Evolutionary conservation across 2,888 invertebrate genomes (phyloP).

Genomic region (Elmis aenea): DNA sequence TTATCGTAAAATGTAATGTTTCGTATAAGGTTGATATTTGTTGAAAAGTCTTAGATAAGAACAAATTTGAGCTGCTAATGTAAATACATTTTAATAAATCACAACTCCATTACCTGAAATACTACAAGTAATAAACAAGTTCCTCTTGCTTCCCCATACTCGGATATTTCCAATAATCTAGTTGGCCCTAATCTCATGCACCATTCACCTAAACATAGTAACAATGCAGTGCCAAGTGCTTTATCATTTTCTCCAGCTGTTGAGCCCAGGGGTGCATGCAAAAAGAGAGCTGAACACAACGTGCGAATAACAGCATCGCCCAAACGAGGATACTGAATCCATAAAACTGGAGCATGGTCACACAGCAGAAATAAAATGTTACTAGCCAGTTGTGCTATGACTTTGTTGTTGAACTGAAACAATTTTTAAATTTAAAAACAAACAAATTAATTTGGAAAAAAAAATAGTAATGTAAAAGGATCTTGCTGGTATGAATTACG

Average conservation of each 20-base stretch:
- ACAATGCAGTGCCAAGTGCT: slow-evolving; percentile 71
- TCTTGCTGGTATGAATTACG: too few relatives aligned
- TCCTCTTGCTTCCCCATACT: slow-evolving; percentile 45
- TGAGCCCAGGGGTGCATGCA: slow-evolving; percentile 50
- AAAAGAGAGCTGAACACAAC: slow-evolving; percentile 46
- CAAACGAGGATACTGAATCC: slow-evolving; percentile 64
- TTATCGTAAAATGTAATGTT: too few relatives aligned
- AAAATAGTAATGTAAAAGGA: too few relatives aligned
- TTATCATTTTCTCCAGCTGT: slow-evolving; percentile 58
- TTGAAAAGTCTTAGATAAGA: too few relatives aligned
- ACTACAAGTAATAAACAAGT: slow-evolving; percentile 61
- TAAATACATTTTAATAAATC: background rate
- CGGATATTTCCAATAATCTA: slow-evolving; percentile 54
- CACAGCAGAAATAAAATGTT: slow-evolving; percentile 74
- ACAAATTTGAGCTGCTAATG: too few relatives aligned
- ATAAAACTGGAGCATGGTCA: slow-evolving; percentile 70
- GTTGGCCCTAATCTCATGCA: slow-evolving; percentile 76
- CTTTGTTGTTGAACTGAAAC: slow-evolving; percentile 71
- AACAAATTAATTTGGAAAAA: too few relatives aligned
- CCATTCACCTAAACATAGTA: slow-evolving; percentile 90
- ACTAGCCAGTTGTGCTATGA: slow-evolving; percentile 78
- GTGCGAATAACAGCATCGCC: slow-evolving; percentile 55
- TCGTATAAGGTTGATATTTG: too few relatives aligned
- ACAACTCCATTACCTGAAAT: slow-evolving; percentile 63
- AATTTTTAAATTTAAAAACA: too few relatives aligned